A percentile compares a stretch with the other conserved stretches of the same genome.
Evolutionary conservation across 2,113 vertebrate species (phyloP).

Genomic region (Chionomys nivalis): DNA sequence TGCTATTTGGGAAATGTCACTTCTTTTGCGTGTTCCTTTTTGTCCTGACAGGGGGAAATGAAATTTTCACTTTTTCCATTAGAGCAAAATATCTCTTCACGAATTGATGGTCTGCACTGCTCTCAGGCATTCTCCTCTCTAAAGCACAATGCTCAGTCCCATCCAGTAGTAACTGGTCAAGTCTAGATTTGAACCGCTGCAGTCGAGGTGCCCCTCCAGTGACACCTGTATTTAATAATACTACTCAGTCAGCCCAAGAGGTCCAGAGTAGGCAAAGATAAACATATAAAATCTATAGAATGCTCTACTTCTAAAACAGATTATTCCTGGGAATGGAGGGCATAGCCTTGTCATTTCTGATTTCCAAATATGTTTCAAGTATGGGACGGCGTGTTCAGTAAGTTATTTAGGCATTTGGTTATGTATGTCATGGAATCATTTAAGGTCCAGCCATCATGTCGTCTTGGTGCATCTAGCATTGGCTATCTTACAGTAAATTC

Average conservation of each 20-base stretch:
- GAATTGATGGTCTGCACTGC: not conserved
- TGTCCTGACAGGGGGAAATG: not conserved
- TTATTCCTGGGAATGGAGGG: not conserved
- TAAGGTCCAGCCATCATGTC: not conserved
- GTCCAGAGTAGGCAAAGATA: not conserved
- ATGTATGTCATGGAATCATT: not conserved
- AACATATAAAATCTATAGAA: not conserved
- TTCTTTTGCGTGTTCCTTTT: not conserved
- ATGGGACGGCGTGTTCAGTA: not conserved
- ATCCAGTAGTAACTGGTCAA: not conserved
- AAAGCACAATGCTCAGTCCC: not conserved
- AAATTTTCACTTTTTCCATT: conserved; percentile 8
- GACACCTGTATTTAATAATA: not conserved
- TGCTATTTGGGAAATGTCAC: not conserved
- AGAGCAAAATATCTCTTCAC: not conserved
- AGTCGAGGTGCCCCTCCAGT: not conserved
- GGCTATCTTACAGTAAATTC: not conserved
- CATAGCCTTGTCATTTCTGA: not conserved
- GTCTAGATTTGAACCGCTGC: not conserved
- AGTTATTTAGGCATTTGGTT: not conserved
- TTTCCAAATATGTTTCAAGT: not conserved
- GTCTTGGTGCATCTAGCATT: not conserved
- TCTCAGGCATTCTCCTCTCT: not conserved
- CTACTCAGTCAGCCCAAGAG: not conserved
- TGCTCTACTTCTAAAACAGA: not conserved